A percentile compares a stretch with the other conserved stretches of the same genome.
Conservation (phyloP, 1,140 invertebrate species). For the Drosophila virilis region DNA sequence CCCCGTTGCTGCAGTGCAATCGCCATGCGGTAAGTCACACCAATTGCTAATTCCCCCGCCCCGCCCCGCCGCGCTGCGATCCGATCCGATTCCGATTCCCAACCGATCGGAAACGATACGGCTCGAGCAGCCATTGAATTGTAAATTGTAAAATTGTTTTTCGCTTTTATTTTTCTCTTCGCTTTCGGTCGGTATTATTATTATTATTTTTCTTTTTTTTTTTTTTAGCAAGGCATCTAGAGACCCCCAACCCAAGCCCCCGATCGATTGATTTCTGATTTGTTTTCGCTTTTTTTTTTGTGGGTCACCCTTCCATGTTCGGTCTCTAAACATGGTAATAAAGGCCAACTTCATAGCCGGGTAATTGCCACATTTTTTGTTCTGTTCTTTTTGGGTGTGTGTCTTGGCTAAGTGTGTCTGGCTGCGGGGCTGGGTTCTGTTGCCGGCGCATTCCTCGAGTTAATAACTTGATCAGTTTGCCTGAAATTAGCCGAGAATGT, state of each 20-base stretch:
- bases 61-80: conserved; percentile 3
- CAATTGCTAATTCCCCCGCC: conserved; percentile 36
- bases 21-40: conserved; percentile 45
- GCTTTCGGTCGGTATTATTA: neutral
- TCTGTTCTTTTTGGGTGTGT: conserved; percentile 55
- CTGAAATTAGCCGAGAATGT: conserved; percentile 13
- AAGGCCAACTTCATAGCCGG: conserved; percentile 57
- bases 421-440: neutral
- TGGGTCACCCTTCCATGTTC: conserved; percentile 52
- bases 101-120: neutral
- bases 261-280: conserved; percentile 56
- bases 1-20: conserved; percentile 10
- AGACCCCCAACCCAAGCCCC: conserved; percentile 8
- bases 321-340: conserved; percentile 67
- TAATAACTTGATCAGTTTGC: conserved; percentile 22
- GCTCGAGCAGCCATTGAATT: conserved; percentile 47
- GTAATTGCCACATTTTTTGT: conserved; percentile 43
- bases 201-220: too few species aligned
- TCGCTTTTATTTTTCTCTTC: conserved; percentile 4
- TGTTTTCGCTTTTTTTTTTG: conserved; percentile 30
- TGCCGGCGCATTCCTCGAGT: conserved; percentile 3
- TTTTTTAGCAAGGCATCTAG: conserved; percentile 10
- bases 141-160: conserved; percentile 42
- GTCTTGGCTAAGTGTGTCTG: conserved; percentile 45
- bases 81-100: conserved; percentile 7